A percentile compares a stretch with the other conserved stretches of the same genome.
These are phyloP conservation scores for Corythoichthys intestinalis DNA, from an alignment of 2,113 vertebrate genomes.

Conservation along the genomic window DNA sequence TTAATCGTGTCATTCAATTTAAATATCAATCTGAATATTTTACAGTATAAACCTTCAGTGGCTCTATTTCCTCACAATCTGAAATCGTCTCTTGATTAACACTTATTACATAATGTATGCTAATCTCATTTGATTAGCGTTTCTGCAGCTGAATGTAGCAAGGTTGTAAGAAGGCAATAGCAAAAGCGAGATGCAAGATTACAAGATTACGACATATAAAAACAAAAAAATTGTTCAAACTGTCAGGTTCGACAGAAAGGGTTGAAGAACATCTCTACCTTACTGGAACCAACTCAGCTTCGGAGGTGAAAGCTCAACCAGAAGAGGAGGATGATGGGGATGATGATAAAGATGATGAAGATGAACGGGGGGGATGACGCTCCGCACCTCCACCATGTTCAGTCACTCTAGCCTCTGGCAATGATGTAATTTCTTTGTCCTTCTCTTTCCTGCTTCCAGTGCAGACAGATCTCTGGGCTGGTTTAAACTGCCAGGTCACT, in stretches of 20 bases:
- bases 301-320: conserved; percentile 30
- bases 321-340: conserved; percentile 60
- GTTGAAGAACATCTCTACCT: conserved; percentile 30
- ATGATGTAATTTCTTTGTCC: conserved; percentile 41
- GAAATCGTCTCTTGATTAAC: conserved; percentile 1
- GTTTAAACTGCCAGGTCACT: conserved; percentile 70
- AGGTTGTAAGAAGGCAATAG: conserved; percentile 37
- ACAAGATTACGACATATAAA: conserved; percentile 20
- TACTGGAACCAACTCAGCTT: conserved; percentile 10
- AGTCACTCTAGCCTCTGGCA: conserved; percentile 23
- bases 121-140: conserved; percentile 10
- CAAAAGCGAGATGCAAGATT: conserved; percentile 37
- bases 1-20: background rate
- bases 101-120: background rate
- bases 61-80: conserved; percentile 8
- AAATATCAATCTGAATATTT: conserved; percentile 5
- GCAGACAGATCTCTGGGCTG: conserved; percentile 64
- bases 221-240: conserved; percentile 7
- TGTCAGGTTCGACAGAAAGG: conserved; percentile 14
- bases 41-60: conserved; percentile 9
- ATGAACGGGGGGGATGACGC: conserved; percentile 35
- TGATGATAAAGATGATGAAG: conserved; percentile 55
- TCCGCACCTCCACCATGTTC: conserved; percentile 24
- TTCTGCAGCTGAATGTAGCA: conserved; percentile 28
- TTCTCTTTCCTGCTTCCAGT: conserved; percentile 66